A percentile compares a stretch with the other conserved stretches of the same genome.
Conservation (phyloP, 1,140 invertebrate species). For the Asbolus verrucosus region DNA sequence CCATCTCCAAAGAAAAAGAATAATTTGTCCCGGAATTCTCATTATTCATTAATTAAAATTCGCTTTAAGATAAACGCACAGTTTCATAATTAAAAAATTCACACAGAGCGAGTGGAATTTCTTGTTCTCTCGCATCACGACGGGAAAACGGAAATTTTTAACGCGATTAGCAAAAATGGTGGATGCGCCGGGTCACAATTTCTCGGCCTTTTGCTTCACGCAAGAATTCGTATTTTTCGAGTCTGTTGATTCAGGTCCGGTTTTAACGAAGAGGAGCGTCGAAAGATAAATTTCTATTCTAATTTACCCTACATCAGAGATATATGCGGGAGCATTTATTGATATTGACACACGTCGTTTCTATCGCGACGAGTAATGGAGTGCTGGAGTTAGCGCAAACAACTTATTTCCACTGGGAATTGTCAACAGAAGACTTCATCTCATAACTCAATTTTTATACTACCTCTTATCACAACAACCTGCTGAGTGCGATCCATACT, state of each 20-base stretch:
- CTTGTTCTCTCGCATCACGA: too few species aligned
- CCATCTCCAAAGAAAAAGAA: too few species aligned
- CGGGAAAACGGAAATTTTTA: too few species aligned
- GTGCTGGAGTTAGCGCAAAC: slow-evolving; percentile 61
- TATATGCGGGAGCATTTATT: slow-evolving; percentile 52
- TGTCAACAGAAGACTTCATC: slow-evolving; percentile 63
- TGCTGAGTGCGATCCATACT: slow-evolving; percentile 47
- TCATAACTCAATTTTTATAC: slow-evolving; percentile 64
- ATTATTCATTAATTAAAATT: slow-evolving; percentile 30
- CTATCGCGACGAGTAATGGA: slow-evolving; percentile 59
- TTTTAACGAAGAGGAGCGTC: too few species aligned
- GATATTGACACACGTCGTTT: slow-evolving; percentile 59
- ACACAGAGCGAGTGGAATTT: slow-evolving; percentile 5
- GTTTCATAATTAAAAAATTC: slow-evolving; percentile 17
- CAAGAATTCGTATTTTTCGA: too few species aligned
- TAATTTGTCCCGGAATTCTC: too few species aligned
- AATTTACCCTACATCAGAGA: slow-evolving; percentile 46
- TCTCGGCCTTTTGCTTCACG: too few species aligned
- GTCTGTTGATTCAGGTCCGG: slow-evolving; percentile 13
- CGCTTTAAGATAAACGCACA: slow-evolving; percentile 16
- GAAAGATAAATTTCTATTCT: slow-evolving; percentile 33
- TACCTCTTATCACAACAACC: slow-evolving; percentile 61
- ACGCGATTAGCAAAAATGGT: too few species aligned
- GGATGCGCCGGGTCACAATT: too few species aligned
- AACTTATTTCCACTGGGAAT: slow-evolving; percentile 63